Evolutionary conservation across 2,113 vertebrate genomes (phyloP).

Genomic region (Myotis yumanensis): DNA sequence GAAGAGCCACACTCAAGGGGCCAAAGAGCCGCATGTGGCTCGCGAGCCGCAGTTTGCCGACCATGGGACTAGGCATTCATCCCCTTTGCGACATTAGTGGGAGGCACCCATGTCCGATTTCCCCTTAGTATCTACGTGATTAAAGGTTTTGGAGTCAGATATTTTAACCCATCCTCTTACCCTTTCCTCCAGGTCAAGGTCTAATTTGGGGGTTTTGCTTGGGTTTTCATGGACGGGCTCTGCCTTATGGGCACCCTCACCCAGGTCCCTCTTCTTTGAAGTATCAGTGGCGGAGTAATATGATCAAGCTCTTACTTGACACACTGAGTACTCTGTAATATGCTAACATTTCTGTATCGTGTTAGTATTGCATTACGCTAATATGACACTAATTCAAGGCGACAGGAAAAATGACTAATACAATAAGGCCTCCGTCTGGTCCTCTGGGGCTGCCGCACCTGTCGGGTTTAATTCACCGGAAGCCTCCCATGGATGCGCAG

Average conservation of each 20-base stretch:
- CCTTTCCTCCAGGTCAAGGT: not conserved
- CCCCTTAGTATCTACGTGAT: not conserved
- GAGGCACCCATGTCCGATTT: not conserved
- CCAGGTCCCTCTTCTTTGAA: constrained; percentile 52
- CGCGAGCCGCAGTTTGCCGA: too few species aligned
- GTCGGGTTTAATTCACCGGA: constrained; percentile 85
- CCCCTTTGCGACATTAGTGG: not conserved
- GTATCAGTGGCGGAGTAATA: constrained; percentile 73
- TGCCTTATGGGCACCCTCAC: not conserved
- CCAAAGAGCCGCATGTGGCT: too few species aligned
- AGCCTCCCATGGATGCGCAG: constrained; percentile 69
- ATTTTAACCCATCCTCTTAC: not conserved
- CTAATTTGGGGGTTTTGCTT: not conserved
- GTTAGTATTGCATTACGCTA: constrained; percentile 86
- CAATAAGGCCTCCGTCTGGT: constrained; percentile 83
- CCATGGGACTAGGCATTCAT: not conserved
- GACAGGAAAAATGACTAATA: constrained; percentile 86
- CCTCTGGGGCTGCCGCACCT: constrained; percentile 80
- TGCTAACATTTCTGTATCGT: constrained; percentile 85
- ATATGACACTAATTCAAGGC: constrained; percentile 85
- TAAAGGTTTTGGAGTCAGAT: not conserved
- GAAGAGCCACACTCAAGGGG: too few species aligned
- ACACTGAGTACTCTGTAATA: constrained; percentile 84
- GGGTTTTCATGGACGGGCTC: not conserved
- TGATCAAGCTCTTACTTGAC: constrained; percentile 84